These are phyloP conservation scores for Hippocampus zosterae DNA, from an alignment of 2,113 vertebrate species.

Conservation along the genomic window DNA sequence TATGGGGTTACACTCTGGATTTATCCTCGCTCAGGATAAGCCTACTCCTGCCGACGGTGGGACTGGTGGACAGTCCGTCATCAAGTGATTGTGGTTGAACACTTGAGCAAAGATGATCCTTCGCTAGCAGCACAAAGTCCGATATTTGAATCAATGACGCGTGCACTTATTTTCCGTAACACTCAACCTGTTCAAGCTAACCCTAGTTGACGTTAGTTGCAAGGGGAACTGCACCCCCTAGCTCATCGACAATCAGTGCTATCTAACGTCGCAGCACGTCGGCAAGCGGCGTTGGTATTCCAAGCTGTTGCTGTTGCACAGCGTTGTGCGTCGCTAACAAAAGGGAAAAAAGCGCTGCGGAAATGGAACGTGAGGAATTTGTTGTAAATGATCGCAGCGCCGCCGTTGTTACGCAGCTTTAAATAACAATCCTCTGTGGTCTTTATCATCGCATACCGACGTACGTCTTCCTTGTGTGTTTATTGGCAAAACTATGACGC, in stretches of 20 bases:
- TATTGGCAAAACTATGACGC: not conserved
- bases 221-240: not conserved
- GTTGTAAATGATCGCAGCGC: not conserved
- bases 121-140: not conserved
- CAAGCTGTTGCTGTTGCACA: constrained; percentile 23
- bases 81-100: no score
- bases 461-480: not conserved
- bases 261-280: no score
- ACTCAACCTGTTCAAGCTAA: not conserved
- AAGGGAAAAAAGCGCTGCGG: not conserved
- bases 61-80: no score
- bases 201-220: not conserved
- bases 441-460: not conserved
- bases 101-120: no score
- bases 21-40: no score
- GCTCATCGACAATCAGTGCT: not conserved
- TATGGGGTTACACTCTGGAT: no score
- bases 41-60: no score
- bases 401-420: not conserved
- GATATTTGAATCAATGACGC: not conserved
- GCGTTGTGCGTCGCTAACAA: constrained; percentile 15
- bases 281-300: no score
- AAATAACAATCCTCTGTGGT: not conserved
- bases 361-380: not conserved
- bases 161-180: not conserved